Evolutionary conservation across 2,888 invertebrate genomes (phyloP).

Genomic region (Urechis unicinctus): DNA sequence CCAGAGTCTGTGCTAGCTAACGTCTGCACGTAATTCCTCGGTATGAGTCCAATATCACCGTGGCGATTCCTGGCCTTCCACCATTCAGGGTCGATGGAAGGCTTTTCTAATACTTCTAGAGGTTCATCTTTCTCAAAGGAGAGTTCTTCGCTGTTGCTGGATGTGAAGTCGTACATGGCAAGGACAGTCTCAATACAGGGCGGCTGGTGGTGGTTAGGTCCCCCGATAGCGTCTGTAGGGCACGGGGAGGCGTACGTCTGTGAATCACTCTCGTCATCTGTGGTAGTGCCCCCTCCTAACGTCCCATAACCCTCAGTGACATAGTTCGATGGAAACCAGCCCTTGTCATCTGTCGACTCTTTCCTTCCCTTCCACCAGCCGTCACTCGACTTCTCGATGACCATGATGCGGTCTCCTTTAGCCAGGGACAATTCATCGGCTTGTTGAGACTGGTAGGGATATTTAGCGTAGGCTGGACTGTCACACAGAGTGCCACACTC

Average conservation of each 20-base stretch:
- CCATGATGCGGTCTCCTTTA: conserved; percentile 86
- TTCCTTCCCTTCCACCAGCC: conserved; percentile 93
- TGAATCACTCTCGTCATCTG: conserved; percentile 16
- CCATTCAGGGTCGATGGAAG: conserved; percentile 98
- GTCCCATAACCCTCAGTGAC: too few species aligned
- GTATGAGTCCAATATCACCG: conserved; percentile 90
- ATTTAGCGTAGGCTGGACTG: conserved; percentile 70
- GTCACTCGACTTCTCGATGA: conserved; percentile 96
- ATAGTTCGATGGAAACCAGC: conserved; percentile 99
- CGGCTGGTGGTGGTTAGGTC: neutral
- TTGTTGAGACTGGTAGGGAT: conserved; percentile 76
- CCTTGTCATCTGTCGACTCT: conserved; percentile 54
- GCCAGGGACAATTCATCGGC: conserved; percentile 89
- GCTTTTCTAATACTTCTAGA: conserved; percentile 91
- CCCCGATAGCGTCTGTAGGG: neutral
- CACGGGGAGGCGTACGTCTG: conserved; percentile 6
- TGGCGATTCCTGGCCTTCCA: conserved; percentile 88
- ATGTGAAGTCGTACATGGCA: conserved; percentile 75
- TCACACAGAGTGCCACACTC: conserved; percentile 1
- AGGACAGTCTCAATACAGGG: conserved; percentile 76
- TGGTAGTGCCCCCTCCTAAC: too few species aligned
- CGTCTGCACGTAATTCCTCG: conserved; percentile 57
- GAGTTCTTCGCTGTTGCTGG: conserved; percentile 76
- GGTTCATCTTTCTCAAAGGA: conserved; percentile 94
- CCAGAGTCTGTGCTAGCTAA: conserved; percentile 25